Base-by-base conservation (phyloP, 2,113 vertebrate genomes). In the Hippocampus zosterae region DNA sequence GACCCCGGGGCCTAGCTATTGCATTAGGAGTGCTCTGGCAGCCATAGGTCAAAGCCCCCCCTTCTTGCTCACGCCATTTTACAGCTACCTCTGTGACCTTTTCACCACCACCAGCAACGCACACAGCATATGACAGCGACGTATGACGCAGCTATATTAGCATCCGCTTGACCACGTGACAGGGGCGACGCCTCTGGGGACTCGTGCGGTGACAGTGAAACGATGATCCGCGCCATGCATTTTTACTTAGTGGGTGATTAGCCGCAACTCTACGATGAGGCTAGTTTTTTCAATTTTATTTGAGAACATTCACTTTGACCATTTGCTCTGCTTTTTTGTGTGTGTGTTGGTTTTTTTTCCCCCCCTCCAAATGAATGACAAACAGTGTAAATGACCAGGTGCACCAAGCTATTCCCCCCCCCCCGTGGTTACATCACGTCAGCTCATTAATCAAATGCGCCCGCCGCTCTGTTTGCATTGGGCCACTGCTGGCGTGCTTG, bases 1-100 rank as follows among this genome's bases (percentile, higher is more conserved):
- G 93, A 75, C 93, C 95, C 86, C 84, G 88, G 88, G 94, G 94
- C 94, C 93, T 91, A 89, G 91, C 90, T 91, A 84, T 92, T 92
- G 91, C 94, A 96, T 97, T 96, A 95, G 93, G 93, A 92, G 94
- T 91, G 93, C 94, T 93, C 92, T 90, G 92, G 91, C 90, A 92
- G 93, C 91, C 94, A 91, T 88, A 91, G 92, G 91, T 95, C 92
- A 93, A 37, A 15, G 6, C 21, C 70, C 78, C 67, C 77, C 57
- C 27, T 27, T 2, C 27, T 60, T 16, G 66, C 87, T 87, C 90
- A 89, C 92, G 93, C 93, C 94, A 93, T 95, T 97, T 93, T 94
- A 95, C 93, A 96, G 95, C 94, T 95, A 95, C 94, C 95, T 91
- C 85, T 82, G 82, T 93, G 90, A 94, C 95, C 94, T 92, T 86